A percentile compares a stretch with the other conserved stretches of the same genome.
Evolutionary conservation across 2,113 vertebrate genomes (phyloP).

Genomic region (Panthera leo): DNA sequence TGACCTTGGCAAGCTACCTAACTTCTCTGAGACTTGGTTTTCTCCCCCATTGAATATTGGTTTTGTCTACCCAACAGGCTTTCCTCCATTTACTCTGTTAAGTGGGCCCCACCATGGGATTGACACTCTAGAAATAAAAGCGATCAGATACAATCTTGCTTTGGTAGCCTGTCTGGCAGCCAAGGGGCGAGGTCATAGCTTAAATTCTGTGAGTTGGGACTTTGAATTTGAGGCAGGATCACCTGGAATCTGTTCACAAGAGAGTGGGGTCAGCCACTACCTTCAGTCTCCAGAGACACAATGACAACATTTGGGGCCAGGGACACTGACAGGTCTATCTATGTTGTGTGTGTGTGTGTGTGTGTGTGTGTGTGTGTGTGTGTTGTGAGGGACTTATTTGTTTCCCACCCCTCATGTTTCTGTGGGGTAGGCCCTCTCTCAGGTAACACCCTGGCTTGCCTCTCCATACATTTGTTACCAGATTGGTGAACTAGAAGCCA

Average conservation of each 20-base stretch:
- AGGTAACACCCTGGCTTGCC: not conserved
- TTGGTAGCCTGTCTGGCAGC: not conserved
- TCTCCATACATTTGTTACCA: not conserved
- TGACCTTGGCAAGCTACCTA: not conserved
- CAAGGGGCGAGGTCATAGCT: not conserved
- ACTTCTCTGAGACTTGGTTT: not conserved
- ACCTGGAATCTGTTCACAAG: not conserved
- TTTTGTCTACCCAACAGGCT: not conserved
- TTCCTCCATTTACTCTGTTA: not conserved
- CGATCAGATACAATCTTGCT: not conserved
- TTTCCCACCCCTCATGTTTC: not conserved
- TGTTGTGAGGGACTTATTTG: not conserved
- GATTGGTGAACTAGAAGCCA: not conserved
- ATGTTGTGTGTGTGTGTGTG: not conserved
- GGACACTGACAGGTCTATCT: not conserved
- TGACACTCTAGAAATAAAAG: not conserved
- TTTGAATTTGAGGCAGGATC: not conserved
- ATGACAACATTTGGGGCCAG: not conserved
- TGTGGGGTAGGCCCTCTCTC: not conserved
- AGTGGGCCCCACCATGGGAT: too few species aligned
- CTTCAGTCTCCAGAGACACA: not conserved
- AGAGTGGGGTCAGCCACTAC: not conserved
- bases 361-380: not conserved
- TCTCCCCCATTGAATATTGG: not conserved
- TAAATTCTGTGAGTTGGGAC: not conserved